phyloP scores from a whole-genome alignment of 35 echinoderm and acorn worm species.

The Anneissia japonica region DNA sequence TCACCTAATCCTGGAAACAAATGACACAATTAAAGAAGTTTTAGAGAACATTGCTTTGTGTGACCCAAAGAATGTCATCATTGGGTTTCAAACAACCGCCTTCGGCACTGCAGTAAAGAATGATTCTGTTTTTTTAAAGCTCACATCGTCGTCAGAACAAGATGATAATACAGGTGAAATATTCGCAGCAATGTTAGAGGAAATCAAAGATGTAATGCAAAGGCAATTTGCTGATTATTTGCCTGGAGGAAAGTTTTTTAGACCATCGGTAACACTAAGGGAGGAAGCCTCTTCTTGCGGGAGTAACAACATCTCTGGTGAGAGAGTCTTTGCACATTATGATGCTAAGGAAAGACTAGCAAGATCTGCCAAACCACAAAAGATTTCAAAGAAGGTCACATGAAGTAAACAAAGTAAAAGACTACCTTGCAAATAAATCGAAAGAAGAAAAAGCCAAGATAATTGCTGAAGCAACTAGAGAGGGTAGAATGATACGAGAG shows the following conservation, averaged over 20 bases:
- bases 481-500: not conserved
- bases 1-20: not conserved
- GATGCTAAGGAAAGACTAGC: not conserved
- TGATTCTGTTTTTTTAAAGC: not conserved
- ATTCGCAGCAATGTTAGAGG: not conserved
- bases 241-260: not conserved
- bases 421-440: too few species aligned
- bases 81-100: not conserved
- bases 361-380: not conserved
- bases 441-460: not conserved
- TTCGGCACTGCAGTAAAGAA: conserved; percentile 1
- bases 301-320: conserved; percentile 15
- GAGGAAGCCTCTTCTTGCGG: not conserved
- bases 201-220: not conserved
- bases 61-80: not conserved
- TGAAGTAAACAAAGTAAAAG: too few species aligned
- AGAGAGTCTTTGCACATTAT: not conserved
- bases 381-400: not conserved
- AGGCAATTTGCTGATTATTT: not conserved
- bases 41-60: not conserved
- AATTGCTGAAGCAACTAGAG: not conserved
- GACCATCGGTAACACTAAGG: not conserved
- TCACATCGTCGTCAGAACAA: not conserved
- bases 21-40: not conserved
- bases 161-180: not conserved